Conservation (phyloP, 1,140 invertebrate genomes). For the Drosophila bifasciata region DNA sequence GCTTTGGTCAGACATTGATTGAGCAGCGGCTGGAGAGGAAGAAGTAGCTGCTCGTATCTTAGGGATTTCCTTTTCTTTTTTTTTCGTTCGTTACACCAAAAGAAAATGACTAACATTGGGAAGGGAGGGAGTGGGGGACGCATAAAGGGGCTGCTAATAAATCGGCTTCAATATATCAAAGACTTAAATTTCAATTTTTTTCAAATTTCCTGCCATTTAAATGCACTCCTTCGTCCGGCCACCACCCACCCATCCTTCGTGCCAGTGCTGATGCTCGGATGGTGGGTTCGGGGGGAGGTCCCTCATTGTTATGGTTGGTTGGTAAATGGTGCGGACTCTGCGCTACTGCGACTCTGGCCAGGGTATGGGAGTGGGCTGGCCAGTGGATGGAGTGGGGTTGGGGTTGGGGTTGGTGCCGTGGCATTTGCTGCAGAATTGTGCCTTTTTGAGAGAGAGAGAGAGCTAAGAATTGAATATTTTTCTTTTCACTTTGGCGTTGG, state of each 20-base stretch:
- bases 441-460: slow-evolving; percentile 66
- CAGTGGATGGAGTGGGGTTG: neutral
- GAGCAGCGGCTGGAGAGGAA: neutral
- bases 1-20: slow-evolving; percentile 20
- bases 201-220: slow-evolving; percentile 82
- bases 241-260: slow-evolving; percentile 23
- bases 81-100: neutral
- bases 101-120: slow-evolving; percentile 52
- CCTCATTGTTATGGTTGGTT: slow-evolving; percentile 73
- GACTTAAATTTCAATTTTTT: slow-evolving; percentile 83
- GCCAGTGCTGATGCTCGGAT: too few species aligned
- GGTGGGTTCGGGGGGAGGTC: too few species aligned
- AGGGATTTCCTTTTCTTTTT: slow-evolving; percentile 17
- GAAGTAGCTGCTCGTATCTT: slow-evolving; percentile 1
- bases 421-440: slow-evolving; percentile 69
- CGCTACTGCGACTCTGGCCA: too few species aligned
- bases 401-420: slow-evolving; percentile 25
- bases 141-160: slow-evolving; percentile 66
- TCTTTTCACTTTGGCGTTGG: slow-evolving; percentile 40
- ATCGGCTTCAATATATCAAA: slow-evolving; percentile 78
- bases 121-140: slow-evolving; percentile 22
- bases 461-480: slow-evolving; percentile 76
- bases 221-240: slow-evolving; percentile 77
- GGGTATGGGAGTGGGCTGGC: too few species aligned
- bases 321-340: slow-evolving; percentile 63